Percentiles rank a stretch among this genome's conserved stretches.
Evolutionary conservation across 2,797 vertebrate species (phyloP).

Genomic region (Acrossocheilus fasciatus): DNA sequence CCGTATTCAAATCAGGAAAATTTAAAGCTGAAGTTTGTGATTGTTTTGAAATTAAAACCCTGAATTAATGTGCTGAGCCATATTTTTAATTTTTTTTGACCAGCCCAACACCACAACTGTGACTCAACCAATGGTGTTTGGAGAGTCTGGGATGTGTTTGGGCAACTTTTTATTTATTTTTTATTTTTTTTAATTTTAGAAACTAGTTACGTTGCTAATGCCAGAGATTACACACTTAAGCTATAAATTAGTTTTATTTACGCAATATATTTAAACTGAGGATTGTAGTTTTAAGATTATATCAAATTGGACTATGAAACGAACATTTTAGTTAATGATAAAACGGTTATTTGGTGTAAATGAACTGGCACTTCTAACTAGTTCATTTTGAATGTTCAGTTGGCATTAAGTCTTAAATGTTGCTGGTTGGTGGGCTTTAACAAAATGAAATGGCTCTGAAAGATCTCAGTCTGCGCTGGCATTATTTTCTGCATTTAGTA

Average conservation of each 20-base stretch:
- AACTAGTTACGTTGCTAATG: neutral
- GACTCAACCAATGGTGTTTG: neutral
- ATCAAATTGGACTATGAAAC: neutral
- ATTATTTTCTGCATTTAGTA: neutral
- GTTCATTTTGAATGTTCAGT: neutral
- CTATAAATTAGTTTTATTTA: neutral
- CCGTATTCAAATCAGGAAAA: neutral
- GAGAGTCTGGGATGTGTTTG: neutral
- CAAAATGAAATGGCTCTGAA: neutral
- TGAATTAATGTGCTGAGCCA: neutral
- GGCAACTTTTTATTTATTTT: too few species aligned
- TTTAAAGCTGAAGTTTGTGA: neutral
- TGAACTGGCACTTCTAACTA: neutral
- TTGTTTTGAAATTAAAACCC: too few species aligned
- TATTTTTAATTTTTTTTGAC: neutral
- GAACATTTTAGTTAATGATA: neutral
- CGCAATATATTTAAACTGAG: neutral
- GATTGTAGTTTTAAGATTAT: neutral
- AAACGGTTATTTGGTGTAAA: neutral
- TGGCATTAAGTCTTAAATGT: neutral
- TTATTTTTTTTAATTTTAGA: too few species aligned
- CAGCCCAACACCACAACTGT: neutral
- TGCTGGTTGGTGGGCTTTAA: neutral
- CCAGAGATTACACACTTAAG: neutral
- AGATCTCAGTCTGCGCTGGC: slow-evolving; percentile 15